Percentiles rank a stretch among this genome's conserved stretches.
phyloP scores from a whole-genome alignment of 1,140 invertebrate genomes.

The Papilio machaon region DNA sequence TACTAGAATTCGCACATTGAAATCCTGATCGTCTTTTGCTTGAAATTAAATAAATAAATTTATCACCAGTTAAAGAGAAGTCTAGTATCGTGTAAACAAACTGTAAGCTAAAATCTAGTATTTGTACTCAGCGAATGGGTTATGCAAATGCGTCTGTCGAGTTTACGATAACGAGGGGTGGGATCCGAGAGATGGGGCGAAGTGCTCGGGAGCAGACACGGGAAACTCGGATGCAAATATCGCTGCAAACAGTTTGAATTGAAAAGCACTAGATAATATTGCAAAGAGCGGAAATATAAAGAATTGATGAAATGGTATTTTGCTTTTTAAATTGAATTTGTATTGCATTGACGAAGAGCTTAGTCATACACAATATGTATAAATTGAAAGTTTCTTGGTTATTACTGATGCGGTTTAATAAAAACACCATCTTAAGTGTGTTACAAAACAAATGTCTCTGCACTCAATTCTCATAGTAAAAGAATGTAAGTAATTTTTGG shows the following conservation, averaged over 20 bases:
- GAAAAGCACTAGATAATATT: slow-evolving; percentile 26
- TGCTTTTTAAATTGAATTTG: slow-evolving; percentile 6
- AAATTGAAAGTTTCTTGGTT: neutral
- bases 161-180: slow-evolving; percentile 23
- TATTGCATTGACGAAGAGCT: neutral
- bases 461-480: neutral
- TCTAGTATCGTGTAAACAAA: neutral
- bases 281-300: slow-evolving; percentile 13
- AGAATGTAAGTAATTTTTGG: neutral
- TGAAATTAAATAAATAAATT: neutral
- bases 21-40: neutral
- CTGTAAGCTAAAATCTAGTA: slow-evolving; percentile 2
- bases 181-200: slow-evolving; percentile 1
- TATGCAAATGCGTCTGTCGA: slow-evolving; percentile 33
- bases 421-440: neutral
- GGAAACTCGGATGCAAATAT: slow-evolving; percentile 25
- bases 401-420: neutral
- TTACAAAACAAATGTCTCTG: too few species aligned
- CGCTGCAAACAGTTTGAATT: slow-evolving; percentile 28
- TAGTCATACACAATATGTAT: neutral
- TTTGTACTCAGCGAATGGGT: slow-evolving; percentile 23
- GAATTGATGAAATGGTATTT: neutral
- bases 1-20: too few species aligned
- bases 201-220: slow-evolving; percentile 16
- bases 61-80: neutral